Percentiles rank a stretch among this genome's conserved stretches.
Evolutionary conservation across 2,113 vertebrate species (phyloP).

Genomic region (Argyrosomus japonicus): DNA sequence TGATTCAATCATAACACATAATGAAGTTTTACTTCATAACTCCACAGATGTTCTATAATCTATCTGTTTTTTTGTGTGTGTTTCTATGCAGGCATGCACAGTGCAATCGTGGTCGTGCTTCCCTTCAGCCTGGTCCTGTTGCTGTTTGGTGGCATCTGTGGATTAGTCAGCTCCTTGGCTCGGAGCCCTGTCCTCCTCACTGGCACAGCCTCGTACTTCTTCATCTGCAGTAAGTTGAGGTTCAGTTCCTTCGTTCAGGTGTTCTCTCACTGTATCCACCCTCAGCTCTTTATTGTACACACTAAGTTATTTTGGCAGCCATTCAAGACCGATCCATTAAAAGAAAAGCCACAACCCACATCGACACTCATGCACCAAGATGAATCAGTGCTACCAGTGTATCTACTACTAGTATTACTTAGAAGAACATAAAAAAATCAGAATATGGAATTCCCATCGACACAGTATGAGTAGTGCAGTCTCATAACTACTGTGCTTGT

Average conservation of each 20-base stretch:
- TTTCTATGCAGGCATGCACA: conserved; percentile 78
- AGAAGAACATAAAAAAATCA: not conserved
- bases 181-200: conserved; percentile 78
- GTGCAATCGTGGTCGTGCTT: conserved; percentile 80
- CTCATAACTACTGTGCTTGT: not conserved
- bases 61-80: conserved; percentile 12
- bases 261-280: too few species aligned
- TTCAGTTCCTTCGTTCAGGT: not conserved
- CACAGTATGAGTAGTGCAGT: not conserved
- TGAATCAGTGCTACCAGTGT: not conserved
- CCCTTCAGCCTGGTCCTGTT: conserved; percentile 84
- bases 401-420: not conserved
- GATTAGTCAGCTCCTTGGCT: conserved; percentile 83
- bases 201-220: conserved; percentile 81
- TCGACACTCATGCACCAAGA: not conserved
- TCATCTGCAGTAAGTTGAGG: conserved; percentile 82
- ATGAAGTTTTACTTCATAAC: conserved; percentile 27
- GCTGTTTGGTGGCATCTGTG: conserved; percentile 83
- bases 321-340: not conserved
- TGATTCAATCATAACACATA: not conserved
- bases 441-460: not conserved
- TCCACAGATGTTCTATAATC: conserved; percentile 25
- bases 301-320: not conserved
- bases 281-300: not conserved
- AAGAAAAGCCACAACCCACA: not conserved